These are phyloP conservation scores for Lasioglossum villosulum DNA, from an alignment of 2,888 invertebrate genomes.

Conservation along the genomic window DNA sequence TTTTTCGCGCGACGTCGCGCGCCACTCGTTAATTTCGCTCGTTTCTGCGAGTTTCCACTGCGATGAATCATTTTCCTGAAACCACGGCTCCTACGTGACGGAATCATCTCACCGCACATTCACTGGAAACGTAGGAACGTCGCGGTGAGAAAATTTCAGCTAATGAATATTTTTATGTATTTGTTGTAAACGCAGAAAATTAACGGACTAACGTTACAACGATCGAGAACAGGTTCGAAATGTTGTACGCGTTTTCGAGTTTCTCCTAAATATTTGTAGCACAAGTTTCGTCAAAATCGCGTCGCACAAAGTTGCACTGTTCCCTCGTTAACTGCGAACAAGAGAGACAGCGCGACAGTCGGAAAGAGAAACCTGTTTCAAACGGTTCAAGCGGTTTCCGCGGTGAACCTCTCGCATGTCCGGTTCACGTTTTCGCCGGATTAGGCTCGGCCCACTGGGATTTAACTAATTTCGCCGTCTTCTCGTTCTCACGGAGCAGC, in stretches of 20 bases:
- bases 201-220: neutral
- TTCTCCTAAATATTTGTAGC: neutral
- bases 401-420: slow-evolving; percentile 6
- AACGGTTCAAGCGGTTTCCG: slow-evolving; percentile 2
- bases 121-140: neutral
- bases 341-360: neutral
- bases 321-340: neutral
- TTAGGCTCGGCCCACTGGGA: slow-evolving; percentile 11
- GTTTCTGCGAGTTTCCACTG: neutral
- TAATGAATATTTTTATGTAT: no score
- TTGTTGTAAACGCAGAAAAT: no score
- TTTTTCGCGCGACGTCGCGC: neutral
- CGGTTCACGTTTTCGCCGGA: neutral
- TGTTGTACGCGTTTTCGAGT: neutral
- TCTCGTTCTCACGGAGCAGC: neutral
- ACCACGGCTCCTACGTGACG: neutral
- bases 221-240: neutral
- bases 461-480: slow-evolving; percentile 32
- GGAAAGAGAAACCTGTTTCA: neutral
- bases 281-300: neutral
- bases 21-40: slow-evolving; percentile 1
- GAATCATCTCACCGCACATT: neutral
- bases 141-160: neutral
- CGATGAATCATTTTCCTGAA: neutral
- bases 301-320: neutral